These are phyloP conservation scores for Drosophila niveifrons DNA, from an alignment of 2,888 invertebrate species.

Conservation along the genomic window DNA sequence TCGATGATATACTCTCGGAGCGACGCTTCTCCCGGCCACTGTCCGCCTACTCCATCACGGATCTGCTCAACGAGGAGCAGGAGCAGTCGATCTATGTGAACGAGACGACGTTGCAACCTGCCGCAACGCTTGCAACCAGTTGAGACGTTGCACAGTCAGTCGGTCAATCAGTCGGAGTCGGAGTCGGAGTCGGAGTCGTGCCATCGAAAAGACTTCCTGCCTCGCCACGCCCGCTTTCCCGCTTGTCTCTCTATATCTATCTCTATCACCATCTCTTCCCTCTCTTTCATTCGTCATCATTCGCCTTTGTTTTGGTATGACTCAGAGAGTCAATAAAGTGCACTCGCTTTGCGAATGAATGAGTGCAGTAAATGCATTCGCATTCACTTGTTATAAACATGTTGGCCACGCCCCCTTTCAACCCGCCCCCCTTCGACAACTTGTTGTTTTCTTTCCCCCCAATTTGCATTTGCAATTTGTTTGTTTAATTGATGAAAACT, in stretches of 20 bases:
- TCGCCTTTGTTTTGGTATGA: constrained; percentile 21
- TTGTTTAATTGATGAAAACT: constrained; percentile 68
- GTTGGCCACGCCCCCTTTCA: constrained; percentile 23
- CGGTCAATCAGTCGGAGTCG: constrained; percentile 7
- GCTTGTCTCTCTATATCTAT: background rate
- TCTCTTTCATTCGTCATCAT: background rate
- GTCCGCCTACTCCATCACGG: constrained; percentile 85
- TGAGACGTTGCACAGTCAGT: constrained; percentile 30
- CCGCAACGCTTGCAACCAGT: constrained; percentile 33
- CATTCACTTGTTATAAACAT: constrained; percentile 17
- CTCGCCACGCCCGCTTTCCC: background rate
- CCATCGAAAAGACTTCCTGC: constrained; percentile 34
- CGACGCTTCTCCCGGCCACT: constrained; percentile 83
- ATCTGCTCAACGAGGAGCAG: constrained; percentile 83
- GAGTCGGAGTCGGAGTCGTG: constrained; percentile 27
- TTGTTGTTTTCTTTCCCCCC: constrained; percentile 4
- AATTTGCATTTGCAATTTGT: constrained; percentile 42
- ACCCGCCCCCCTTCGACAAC: background rate
- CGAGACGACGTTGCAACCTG: constrained; percentile 66
- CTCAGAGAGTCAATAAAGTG: constrained; percentile 23
- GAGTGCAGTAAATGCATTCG: constrained; percentile 21
- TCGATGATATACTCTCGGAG: constrained; percentile 84
- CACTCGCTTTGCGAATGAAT: constrained; percentile 25
- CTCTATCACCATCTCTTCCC: background rate
- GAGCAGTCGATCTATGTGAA: constrained; percentile 70